Conservation (phyloP, 2,113 vertebrate species). For the Gadus chalcogrammus region DNA sequence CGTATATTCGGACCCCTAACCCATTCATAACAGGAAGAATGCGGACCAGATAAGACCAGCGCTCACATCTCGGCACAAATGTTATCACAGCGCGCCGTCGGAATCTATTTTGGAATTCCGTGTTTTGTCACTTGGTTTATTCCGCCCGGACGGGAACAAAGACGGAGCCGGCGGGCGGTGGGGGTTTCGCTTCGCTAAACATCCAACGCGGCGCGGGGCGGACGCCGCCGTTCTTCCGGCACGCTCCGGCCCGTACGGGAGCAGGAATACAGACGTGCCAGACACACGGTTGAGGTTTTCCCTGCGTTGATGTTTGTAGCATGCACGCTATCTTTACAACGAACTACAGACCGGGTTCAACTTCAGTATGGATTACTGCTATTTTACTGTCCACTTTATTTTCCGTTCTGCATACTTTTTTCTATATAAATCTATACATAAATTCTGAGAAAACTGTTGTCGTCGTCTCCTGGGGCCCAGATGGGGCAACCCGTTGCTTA, state of each 20-base stretch:
- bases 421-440: too few species aligned
- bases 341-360: too few species aligned
- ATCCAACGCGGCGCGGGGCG: slow-evolving; percentile 22
- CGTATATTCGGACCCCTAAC: slow-evolving; percentile 20
- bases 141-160: slow-evolving; percentile 44
- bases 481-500: too few species aligned
- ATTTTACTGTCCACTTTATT: too few species aligned
- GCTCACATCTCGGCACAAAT: slow-evolving; percentile 55
- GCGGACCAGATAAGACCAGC: slow-evolving; percentile 27
- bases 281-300: neutral
- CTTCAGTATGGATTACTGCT: too few species aligned
- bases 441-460: too few species aligned
- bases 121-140: slow-evolving; percentile 38
- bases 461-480: too few species aligned
- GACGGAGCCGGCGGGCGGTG: slow-evolving; percentile 32
- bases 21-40: slow-evolving; percentile 64
- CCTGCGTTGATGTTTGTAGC: neutral
- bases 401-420: too few species aligned
- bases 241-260: neutral
- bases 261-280: neutral
- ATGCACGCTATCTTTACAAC: too few species aligned
- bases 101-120: slow-evolving; percentile 55
- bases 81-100: slow-evolving; percentile 62
- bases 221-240: slow-evolving; percentile 9
- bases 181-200: slow-evolving; percentile 27